Conservation (phyloP, 2,888 invertebrate genomes). For the Zhuqinia jingwanae region DNA sequence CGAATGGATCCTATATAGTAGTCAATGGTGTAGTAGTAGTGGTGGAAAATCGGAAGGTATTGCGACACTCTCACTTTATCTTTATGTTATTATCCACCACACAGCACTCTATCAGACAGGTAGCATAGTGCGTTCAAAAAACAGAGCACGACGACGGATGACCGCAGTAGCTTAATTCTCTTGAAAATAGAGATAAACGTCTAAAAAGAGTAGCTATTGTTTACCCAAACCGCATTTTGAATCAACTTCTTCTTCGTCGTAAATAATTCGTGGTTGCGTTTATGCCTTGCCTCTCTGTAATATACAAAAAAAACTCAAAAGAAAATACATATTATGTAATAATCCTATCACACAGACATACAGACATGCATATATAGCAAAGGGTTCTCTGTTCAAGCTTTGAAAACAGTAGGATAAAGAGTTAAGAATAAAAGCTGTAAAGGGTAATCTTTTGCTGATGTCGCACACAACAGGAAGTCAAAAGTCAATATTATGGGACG, state of each 20-base stretch:
- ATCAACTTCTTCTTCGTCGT: conserved; percentile 35
- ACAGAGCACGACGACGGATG: not conserved
- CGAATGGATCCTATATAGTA: not conserved
- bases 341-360: not conserved
- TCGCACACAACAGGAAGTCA: conserved; percentile 66
- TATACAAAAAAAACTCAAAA: not conserved
- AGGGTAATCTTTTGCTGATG: not conserved
- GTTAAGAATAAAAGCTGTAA: not conserved
- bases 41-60: not conserved
- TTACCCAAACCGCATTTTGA: conserved; percentile 47
- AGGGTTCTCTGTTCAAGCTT: no score
- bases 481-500: conserved; percentile 56
- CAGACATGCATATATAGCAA: not conserved
- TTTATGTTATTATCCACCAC: not conserved
- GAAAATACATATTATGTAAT: no score
- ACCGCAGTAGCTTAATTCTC: no score
- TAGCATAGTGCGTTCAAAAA: no score
- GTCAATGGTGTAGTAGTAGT: not conserved
- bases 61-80: conserved; percentile 35
- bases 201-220: conserved; percentile 7
- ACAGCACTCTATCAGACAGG: not conserved
- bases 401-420: no score
- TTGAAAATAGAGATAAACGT: not conserved
- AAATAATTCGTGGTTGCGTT: conserved; percentile 9
- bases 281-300: no score